A percentile compares a stretch with the other conserved stretches of the same genome.
Evolutionary conservation across 2,113 vertebrate species (phyloP).

Genomic region (Nibea coibor): DNA sequence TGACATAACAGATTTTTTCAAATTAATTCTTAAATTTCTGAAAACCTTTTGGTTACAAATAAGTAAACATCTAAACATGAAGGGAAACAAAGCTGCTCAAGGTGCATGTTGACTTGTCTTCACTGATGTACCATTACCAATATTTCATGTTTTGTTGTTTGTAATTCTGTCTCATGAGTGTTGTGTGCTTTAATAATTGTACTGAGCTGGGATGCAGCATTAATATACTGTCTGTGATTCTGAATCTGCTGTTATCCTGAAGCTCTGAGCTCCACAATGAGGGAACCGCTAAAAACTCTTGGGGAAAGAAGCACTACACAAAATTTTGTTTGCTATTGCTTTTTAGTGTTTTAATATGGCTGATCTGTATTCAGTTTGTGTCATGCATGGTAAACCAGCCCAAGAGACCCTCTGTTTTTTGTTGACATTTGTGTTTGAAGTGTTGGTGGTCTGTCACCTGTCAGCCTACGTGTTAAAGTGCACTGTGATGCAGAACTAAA

Average conservation of each 20-base stretch:
- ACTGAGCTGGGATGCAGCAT: not conserved
- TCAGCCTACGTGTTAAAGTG: not conserved
- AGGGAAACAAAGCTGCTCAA: constrained; percentile 4
- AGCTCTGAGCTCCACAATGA: not conserved
- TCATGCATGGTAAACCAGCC: not conserved
- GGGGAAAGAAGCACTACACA: not conserved
- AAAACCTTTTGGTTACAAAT: not conserved
- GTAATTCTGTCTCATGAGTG: not conserved
- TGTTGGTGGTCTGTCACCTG: not conserved
- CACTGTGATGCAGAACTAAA: not conserved
- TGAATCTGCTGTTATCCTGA: not conserved
- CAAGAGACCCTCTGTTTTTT: not conserved
- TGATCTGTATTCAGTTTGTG: not conserved
- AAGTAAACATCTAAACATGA: not conserved
- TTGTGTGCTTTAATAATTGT: not conserved
- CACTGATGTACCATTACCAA: not conserved
- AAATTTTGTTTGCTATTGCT: not conserved
- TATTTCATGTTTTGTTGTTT: not conserved
- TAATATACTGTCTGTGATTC: not conserved
- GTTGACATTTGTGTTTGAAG: not conserved
- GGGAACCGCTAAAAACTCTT: not conserved
- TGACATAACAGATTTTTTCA: too few species aligned
- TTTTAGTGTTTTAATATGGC: not conserved
- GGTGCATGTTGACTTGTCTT: not conserved
- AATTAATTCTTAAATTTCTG: not conserved